These are phyloP conservation scores for Salvelinus sp. DNA, from an alignment of 2,113 vertebrate genomes.

Conservation along the genomic window DNA sequence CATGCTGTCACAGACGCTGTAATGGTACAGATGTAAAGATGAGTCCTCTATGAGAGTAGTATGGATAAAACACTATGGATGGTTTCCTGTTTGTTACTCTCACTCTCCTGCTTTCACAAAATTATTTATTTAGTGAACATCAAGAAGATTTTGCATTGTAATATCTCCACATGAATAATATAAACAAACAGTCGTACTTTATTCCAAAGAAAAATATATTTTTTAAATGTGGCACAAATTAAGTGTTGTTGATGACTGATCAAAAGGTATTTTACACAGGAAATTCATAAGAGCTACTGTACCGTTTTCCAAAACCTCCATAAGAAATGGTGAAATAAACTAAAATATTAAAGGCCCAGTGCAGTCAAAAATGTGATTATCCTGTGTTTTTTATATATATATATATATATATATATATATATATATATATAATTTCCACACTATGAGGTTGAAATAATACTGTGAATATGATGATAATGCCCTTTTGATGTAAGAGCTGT, in stretches of 20 bases:
- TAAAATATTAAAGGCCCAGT: constrained; percentile 12
- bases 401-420: too few relatives aligned
- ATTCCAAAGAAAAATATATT: constrained; percentile 39
- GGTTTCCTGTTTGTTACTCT: constrained; percentile 32
- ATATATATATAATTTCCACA: too few relatives aligned
- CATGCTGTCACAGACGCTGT: too few relatives aligned
- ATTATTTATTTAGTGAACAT: background rate
- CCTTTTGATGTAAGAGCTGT: too few relatives aligned
- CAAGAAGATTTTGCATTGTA: background rate
- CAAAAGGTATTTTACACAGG: constrained; percentile 19
- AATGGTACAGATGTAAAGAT: background rate
- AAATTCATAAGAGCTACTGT: constrained; percentile 20
- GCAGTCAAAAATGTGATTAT: too few relatives aligned
- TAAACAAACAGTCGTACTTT: background rate
- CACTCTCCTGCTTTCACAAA: background rate
- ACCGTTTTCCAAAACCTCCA: constrained; percentile 51
- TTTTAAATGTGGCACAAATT: background rate
- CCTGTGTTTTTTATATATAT: too few relatives aligned
- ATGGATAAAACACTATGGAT: constrained; percentile 32
- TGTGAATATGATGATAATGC: too few relatives aligned
- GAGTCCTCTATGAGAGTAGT: constrained; percentile 5
- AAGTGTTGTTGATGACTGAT: constrained; percentile 7
- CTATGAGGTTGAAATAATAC: too few relatives aligned
- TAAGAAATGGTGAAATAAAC: constrained; percentile 38
- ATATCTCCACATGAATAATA: background rate